Base-by-base conservation (phyloP, 2,113 vertebrate genomes). In the Lontra canadensis region DNA sequence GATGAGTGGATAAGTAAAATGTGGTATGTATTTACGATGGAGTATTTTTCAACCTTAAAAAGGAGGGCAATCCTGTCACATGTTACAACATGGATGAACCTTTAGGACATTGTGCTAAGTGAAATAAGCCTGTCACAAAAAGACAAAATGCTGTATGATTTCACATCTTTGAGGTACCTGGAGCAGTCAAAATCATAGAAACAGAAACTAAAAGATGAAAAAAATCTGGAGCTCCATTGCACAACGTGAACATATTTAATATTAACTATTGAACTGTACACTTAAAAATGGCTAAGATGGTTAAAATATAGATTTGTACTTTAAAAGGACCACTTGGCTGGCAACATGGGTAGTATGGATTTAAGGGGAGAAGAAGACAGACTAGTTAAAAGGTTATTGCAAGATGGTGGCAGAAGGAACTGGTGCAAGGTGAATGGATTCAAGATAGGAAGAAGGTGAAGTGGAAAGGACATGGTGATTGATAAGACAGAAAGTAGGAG, bases 111-210 rank as follows among this genome's bases (percentile, higher is more conserved):
- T 61, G 71, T 71, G 14, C 8, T 79, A 52, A 79, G 20, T 85
- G 87, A 86, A 94, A 85, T 55, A 79, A 71, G 29, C 15, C 26
- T 69, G 42, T 85, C 9, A 74, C 9, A 61, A 49, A 94, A 93
- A 83, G 55, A 84, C 67, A 93, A 96, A 96, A 67, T 80, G 39
- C 36, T 71, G 6, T 76, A 74, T 82, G 78, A 88, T 76, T 93
- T 34, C 57, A 93, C 36, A 83, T 93, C n/a, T 88, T 29, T 83
- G 47, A 93, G 18, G 23, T 88, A 74, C 36, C 25, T 80, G 92
- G 7, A 81, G 25, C 44, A 57, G 39, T 67, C 67, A 93, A 88
- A 89, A 93, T 83, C 57, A 88, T 20, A 67, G 84, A 88, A 67
- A 84, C 12, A 76, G 67, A 65, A 65, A 65, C 13, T 79, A 31